Conservation (phyloP, 2,113 vertebrate species). For the Alectura lathami region DNA sequence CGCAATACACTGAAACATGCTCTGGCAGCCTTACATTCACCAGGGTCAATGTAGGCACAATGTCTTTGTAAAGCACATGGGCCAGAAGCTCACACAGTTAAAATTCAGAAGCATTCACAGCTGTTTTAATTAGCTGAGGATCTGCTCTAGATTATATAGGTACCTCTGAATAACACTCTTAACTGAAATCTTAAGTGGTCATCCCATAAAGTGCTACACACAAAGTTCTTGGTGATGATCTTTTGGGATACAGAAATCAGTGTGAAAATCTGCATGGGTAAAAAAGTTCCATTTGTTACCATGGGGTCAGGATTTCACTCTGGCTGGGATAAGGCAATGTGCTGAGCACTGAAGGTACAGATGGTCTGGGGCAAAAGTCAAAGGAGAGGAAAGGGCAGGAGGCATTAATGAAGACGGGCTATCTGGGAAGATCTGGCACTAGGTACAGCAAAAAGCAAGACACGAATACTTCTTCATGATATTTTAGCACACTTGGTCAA, state of each 20-base stretch:
- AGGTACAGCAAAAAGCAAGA: not conserved
- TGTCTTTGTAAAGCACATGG: not conserved
- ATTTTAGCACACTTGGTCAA: not conserved
- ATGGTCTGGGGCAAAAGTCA: not conserved
- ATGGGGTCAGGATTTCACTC: not conserved
- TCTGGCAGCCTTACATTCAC: not conserved
- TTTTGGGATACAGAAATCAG: not conserved
- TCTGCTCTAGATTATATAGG: not conserved
- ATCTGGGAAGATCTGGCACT: not conserved
- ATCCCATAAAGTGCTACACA: not conserved
- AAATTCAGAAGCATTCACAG: not conserved
- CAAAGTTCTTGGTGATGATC: not conserved
- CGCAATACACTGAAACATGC: rapidly evolving
- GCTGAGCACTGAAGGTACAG: not conserved
- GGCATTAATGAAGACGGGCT: not conserved
- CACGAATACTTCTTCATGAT: not conserved
- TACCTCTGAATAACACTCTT: not conserved
- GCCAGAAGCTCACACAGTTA: not conserved
- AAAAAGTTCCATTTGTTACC: not conserved
- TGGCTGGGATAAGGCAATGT: not conserved
- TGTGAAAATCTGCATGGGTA: not conserved
- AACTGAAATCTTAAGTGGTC: not conserved
- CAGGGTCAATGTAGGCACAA: not conserved
- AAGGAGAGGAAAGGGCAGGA: not conserved
- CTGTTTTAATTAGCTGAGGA: not conserved